These are phyloP conservation scores for Sinotaia quadrata DNA, from an alignment of 2,888 invertebrate species.

Conservation along the genomic window DNA sequence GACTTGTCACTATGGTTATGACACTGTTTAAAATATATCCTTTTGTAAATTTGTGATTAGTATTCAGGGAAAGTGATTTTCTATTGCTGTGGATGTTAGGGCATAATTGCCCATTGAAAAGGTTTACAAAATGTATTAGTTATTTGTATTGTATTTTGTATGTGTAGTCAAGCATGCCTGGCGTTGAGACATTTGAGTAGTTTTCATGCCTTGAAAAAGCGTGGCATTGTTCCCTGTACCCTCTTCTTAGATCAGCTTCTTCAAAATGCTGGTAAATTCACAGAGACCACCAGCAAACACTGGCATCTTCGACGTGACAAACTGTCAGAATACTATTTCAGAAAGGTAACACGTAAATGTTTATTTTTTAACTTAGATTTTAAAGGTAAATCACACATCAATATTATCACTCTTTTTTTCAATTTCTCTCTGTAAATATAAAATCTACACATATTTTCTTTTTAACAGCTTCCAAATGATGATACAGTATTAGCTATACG, in stretches of 20 bases:
- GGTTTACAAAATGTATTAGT: no score
- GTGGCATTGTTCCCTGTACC: conserved; percentile 86
- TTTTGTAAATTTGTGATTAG: no score
- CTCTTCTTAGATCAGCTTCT: conserved; percentile 76
- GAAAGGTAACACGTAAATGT: conserved; percentile 49
- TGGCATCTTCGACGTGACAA: conserved; percentile 50
- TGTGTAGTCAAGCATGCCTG: conserved; percentile 80
- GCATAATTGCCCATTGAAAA: no score
- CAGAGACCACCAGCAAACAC: conserved; percentile 39
- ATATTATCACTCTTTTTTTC: neutral
- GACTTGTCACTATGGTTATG: no score
- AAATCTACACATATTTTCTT: no score
- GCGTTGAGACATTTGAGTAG: conserved; percentile 84
- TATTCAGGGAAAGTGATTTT: no score
- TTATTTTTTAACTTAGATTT: no score
- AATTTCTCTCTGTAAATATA: no score
- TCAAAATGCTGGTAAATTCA: conserved; percentile 46
- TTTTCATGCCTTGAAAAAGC: conserved; percentile 83
- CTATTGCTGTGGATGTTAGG: no score
- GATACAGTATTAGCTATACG: conserved; percentile 75
- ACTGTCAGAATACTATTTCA: conserved; percentile 55
- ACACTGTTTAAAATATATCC: no score
- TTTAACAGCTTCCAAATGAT: conserved; percentile 52
- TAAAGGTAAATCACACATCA: neutral
- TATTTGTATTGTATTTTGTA: neutral